A percentile compares a stretch with the other conserved stretches of the same genome.
phyloP scores from a whole-genome alignment of 1,140 invertebrate genomes.

The Artemia franciscana region DNA sequence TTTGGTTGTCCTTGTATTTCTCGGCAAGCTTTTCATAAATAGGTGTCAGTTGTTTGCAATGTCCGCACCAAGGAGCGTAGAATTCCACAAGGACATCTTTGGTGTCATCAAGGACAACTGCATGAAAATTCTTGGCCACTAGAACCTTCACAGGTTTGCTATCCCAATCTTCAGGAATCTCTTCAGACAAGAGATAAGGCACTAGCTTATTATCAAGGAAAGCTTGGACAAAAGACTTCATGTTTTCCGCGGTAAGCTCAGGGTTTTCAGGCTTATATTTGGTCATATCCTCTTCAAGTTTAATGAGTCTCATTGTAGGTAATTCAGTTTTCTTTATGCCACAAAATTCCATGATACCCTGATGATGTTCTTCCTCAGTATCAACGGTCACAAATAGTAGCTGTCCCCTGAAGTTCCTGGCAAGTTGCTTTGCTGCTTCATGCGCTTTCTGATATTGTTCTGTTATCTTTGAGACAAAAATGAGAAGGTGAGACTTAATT shows the following conservation, averaged over 20 bases:
- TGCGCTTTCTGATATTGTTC: constrained; percentile 37
- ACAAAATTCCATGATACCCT: constrained; percentile 95
- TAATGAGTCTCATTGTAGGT: constrained; percentile 77
- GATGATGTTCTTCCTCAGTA: constrained; percentile 81
- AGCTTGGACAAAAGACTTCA: constrained; percentile 58
- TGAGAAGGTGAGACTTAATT: constrained; percentile 80
- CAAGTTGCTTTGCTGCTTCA: constrained; percentile 47
- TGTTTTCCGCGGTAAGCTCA: constrained; percentile 47
- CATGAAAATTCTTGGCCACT: constrained; percentile 85
- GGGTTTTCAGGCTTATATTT: constrained; percentile 78
- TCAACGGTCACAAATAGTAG: constrained; percentile 86
- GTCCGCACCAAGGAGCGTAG: constrained; percentile 92
- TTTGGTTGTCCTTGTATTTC: no score
- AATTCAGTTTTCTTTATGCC: constrained; percentile 81
- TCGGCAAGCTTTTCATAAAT: constrained; percentile 82
- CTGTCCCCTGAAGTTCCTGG: constrained; percentile 65
- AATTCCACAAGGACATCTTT: constrained; percentile 97
- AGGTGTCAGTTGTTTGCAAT: constrained; percentile 87
- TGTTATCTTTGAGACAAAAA: constrained; percentile 73
- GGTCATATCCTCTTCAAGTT: constrained; percentile 87
- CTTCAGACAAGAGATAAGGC: constrained; percentile 77
- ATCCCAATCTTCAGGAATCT: constrained; percentile 91
- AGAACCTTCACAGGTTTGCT: constrained; percentile 80
- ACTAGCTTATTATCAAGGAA: constrained; percentile 77
- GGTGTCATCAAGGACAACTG: constrained; percentile 60